Conservation (phyloP, 2,888 invertebrate genomes). For the Cybosia mesomella region DNA sequence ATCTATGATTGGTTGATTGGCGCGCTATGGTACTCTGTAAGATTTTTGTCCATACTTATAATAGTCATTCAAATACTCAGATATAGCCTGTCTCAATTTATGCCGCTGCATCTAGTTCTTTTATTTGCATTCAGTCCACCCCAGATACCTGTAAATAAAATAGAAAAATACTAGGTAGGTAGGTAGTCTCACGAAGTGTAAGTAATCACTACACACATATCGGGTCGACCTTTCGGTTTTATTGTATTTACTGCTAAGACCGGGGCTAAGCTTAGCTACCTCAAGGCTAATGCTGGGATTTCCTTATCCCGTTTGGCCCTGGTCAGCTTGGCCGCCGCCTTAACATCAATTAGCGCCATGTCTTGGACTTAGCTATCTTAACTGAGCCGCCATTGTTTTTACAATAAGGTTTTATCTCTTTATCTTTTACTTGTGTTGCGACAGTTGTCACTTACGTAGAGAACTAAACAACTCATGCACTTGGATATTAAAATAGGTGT, state of each 20-base stretch:
- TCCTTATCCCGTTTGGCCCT: slow-evolving; percentile 68
- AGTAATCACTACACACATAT: slow-evolving; percentile 50
- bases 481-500: slow-evolving; percentile 1
- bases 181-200: slow-evolving; percentile 48
- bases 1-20: no score
- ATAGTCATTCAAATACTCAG: neutral
- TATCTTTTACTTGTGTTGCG: slow-evolving; percentile 8
- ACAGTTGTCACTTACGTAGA: neutral
- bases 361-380: slow-evolving; percentile 52
- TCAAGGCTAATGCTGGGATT: slow-evolving; percentile 73
- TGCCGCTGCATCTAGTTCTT: neutral
- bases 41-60: no score
- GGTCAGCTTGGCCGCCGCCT: slow-evolving; percentile 67
- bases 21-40: no score
- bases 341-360: slow-evolving; percentile 74
- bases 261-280: slow-evolving; percentile 64
- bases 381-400: slow-evolving; percentile 40
- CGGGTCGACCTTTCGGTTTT: slow-evolving; percentile 55
- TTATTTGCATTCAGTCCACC: neutral
- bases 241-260: slow-evolving; percentile 65
- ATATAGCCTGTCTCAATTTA: neutral
- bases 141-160: slow-evolving; percentile 20
- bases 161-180: slow-evolving; percentile 40
- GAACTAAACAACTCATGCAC: slow-evolving; percentile 3
- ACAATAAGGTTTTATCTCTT: slow-evolving; percentile 35